A percentile compares a stretch with the other conserved stretches of the same genome.
These are phyloP conservation scores for Lepidurus arcticus DNA, from an alignment of 1,140 invertebrate species.

Conservation along the genomic window DNA sequence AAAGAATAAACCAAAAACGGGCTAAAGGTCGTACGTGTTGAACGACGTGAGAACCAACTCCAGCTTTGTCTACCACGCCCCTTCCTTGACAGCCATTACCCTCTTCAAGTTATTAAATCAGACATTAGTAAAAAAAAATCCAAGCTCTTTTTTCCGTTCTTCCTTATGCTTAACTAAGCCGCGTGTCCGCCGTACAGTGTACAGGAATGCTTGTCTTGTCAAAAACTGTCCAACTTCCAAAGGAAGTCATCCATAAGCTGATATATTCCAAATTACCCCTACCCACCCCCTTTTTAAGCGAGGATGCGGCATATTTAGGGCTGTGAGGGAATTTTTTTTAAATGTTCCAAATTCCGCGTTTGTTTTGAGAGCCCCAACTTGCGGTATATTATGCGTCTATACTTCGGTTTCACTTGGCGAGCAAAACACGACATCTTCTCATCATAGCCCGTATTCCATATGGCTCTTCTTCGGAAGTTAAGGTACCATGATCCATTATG, in stretches of 20 bases:
- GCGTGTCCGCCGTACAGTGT: neutral
- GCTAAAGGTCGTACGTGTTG: constrained; percentile 7
- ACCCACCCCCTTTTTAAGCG: neutral
- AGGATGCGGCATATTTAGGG: neutral
- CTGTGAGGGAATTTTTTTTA: too few relatives aligned
- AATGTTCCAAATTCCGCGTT: neutral
- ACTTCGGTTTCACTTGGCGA: neutral
- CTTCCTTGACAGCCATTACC: constrained; percentile 1
- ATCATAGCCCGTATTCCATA: constrained; percentile 13
- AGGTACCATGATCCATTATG: constrained; percentile 10
- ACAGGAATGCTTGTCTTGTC: neutral
- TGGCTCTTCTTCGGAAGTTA: constrained; percentile 4
- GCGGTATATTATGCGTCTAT: neutral
- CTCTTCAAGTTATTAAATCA: constrained; percentile 1
- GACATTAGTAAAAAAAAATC: constrained; percentile 8
- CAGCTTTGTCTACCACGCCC: constrained; percentile 1
- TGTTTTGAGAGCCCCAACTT: neutral
- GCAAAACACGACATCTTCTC: neutral
- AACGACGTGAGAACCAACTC: constrained; percentile 18
- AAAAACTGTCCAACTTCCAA: neutral
- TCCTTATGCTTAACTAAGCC: neutral
- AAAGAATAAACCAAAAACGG: neutral
- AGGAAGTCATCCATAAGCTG: constrained; percentile 19
- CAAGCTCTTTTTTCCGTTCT: neutral
- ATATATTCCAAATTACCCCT: neutral